phyloP scores from a whole-genome alignment of 2,797 vertebrate genomes.

The Emydoidea blandingii region DNA sequence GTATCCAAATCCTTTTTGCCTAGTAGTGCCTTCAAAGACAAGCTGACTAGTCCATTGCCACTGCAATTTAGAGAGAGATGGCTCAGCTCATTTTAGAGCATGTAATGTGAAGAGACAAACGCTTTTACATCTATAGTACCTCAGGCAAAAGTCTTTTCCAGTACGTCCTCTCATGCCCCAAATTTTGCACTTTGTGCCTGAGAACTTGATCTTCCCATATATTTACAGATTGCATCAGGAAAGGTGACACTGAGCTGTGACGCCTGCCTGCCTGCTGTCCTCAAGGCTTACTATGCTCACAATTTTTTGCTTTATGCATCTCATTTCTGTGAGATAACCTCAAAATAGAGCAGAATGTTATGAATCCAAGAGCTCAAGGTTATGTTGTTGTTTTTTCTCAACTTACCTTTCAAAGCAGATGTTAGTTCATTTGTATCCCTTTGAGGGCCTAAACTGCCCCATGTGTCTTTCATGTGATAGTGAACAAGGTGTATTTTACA shows the following conservation, averaged over 20 bases:
- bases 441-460: background rate
- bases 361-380: background rate
- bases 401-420: background rate
- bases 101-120: background rate
- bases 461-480: background rate
- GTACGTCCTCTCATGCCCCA: background rate
- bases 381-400: background rate
- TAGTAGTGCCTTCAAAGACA: background rate
- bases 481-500: background rate
- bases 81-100: background rate
- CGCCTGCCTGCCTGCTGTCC: accelerated
- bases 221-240: background rate
- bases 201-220: background rate
- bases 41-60: background rate
- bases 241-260: background rate
- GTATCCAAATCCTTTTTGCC: background rate
- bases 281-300: background rate
- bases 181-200: background rate
- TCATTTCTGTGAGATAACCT: background rate
- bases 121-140: background rate
- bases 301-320: background rate
- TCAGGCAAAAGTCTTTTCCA: background rate
- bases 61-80: background rate
- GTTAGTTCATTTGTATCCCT: background rate
- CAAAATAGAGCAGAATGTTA: too few relatives aligned